phyloP scores from a whole-genome alignment of 2,888 invertebrate species.

The Cistogaster globosa region DNA sequence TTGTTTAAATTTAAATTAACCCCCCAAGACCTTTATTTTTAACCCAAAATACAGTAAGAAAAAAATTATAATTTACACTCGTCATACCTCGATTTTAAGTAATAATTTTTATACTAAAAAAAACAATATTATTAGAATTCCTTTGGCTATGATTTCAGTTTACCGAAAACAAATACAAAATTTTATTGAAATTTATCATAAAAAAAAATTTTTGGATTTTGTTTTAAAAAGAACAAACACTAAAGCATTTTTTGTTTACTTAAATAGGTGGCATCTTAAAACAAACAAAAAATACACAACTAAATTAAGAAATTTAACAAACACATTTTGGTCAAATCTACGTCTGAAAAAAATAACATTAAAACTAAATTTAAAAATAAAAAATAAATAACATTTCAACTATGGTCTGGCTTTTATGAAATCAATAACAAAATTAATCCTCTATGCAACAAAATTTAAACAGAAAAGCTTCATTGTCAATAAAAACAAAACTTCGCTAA shows the following conservation, averaged over 20 bases:
- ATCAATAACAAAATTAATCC: conserved; percentile 6
- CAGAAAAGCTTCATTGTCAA: conserved; percentile 24
- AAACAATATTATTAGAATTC: conserved; percentile 58
- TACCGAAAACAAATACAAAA: conserved; percentile 24
- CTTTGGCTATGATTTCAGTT: conserved; percentile 42
- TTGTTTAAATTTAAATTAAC: conserved; percentile 67
- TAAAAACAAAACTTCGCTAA: conserved; percentile 51
- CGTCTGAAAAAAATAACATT: background rate
- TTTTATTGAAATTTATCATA: conserved; percentile 44
- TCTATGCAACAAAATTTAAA: background rate
- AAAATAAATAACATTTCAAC: background rate
- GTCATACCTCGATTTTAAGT: conserved; percentile 55
- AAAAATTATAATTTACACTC: conserved; percentile 42
- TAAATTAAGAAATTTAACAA: conserved; percentile 9
- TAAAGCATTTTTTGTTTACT: conserved; percentile 16
- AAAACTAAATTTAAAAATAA: background rate
- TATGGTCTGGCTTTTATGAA: conserved; percentile 7
- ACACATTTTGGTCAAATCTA: background rate
- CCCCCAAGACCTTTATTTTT: conserved; percentile 23
- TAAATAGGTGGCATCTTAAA: conserved; percentile 38
- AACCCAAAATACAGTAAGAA: conserved; percentile 52
- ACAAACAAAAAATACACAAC: conserved; percentile 11
- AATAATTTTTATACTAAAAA: conserved; percentile 35
- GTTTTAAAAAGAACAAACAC: conserved; percentile 2
- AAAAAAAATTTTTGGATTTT: conserved; percentile 28